Evolutionary conservation across 2,113 vertebrate species (phyloP), one percentile per base, ranked within the genome.

Genomic region (Malurus alboscapulatus): DNA sequence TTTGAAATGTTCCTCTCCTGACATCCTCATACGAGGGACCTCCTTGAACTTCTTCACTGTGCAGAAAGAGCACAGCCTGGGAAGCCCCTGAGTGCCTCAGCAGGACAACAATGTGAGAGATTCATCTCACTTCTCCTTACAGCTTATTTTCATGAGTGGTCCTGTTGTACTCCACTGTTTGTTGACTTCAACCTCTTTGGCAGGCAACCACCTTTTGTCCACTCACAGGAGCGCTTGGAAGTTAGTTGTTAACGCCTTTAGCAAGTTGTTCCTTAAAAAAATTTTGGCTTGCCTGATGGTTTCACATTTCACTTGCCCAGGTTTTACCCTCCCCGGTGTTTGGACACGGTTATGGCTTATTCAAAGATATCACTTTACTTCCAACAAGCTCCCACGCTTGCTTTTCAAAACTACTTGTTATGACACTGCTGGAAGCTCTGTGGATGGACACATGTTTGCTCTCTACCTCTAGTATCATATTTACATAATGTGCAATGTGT

Each of bases 291-390:
- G 1, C 50, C 17, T 85, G 54, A 19, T 30, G 71, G 81, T 58
- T 89, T 95, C 83, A 45, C 58, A 24, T 91, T 92, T 95, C 90
- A 27, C 40, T 48, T 42, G 71, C 87, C 78, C 82, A 34, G 78
- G 45, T 89, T 90, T 90, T 63, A 36, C 36, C 42, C 73, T 57
- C 40, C 50, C 32, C 14, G 19, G 55, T 87, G 65, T 92, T 89
- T 84, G 82, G 87, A 87, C 81, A 61, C 1, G n/a, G 78, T 34
- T 72, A 6, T 74, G 61, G 32, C 73, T 92, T 77, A 62, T 58
- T 87, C 89, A 93, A 67, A 93, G 87, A 32, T 71, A 93, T 84
- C 84, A n/a, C 51, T 90, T 96, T 85, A 79, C 92, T 65, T 74
- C 51, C 72, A 94, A 2, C 51, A 13, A 14, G 47, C 55, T 94